Conservation (phyloP, 2,888 invertebrate species). For the Pocota personata region DNA sequence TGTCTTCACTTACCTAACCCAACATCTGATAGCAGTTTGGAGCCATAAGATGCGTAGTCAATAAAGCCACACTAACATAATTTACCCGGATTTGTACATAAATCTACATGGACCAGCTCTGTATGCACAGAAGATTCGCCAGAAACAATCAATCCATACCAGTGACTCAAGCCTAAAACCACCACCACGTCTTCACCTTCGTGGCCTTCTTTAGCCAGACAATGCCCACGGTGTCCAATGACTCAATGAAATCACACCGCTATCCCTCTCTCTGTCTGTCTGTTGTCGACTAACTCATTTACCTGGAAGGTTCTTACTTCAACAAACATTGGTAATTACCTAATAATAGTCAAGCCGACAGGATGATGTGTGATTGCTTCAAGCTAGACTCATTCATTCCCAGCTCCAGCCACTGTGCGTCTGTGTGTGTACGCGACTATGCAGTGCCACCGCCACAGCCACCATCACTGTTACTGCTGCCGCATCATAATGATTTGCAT, state of each 20-base stretch:
- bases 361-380: constrained; percentile 73
- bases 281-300: constrained; percentile 28
- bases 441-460: neutral
- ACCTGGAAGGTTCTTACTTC: constrained; percentile 64
- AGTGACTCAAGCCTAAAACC: constrained; percentile 18
- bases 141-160: constrained; percentile 39
- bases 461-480: neutral
- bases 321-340: constrained; percentile 73
- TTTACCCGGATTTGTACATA: constrained; percentile 8
- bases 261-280: neutral
- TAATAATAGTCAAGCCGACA: constrained; percentile 74
- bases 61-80: constrained; percentile 3
- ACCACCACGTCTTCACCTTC: neutral
- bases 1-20: too few species aligned
- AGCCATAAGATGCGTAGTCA: neutral
- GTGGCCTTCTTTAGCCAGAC: neutral
- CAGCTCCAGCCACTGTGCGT: neutral
- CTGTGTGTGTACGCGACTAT: neutral
- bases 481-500: constrained; percentile 68
- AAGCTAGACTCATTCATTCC: constrained; percentile 63
- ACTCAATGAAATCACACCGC: constrained; percentile 54
- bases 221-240: constrained; percentile 26
- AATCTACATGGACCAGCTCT: constrained; percentile 1
- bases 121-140: constrained; percentile 10
- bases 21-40: too few species aligned